phyloP scores from a whole-genome alignment of 2,113 vertebrate species.

The Natator depressus region DNA sequence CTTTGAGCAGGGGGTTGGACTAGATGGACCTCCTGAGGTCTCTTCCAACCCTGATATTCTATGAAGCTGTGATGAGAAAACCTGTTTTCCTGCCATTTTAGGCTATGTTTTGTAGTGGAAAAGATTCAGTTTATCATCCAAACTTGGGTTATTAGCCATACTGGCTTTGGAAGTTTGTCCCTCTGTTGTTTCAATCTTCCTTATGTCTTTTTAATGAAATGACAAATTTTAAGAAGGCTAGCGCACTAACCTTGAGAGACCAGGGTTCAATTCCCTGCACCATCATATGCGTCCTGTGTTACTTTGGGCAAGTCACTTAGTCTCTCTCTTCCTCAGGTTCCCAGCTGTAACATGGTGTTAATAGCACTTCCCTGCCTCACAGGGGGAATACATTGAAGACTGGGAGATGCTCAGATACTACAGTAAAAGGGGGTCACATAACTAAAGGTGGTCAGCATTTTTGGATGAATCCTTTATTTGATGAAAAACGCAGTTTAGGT shows the following conservation, averaged over 20 bases:
- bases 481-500: neutral
- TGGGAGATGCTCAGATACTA: neutral
- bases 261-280: too few species aligned
- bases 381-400: neutral
- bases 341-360: neutral
- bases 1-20: too few species aligned
- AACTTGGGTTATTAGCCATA: slow-evolving; percentile 5
- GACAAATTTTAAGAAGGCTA: slow-evolving; percentile 35
- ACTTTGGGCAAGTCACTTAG: slow-evolving; percentile 7
- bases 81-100: neutral
- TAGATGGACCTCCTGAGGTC: too few species aligned
- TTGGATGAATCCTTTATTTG: neutral
- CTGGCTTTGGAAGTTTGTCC: slow-evolving; percentile 8
- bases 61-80: neutral
- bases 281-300: slow-evolving; percentile 17
- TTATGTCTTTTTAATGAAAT: slow-evolving; percentile 31
- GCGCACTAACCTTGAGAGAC: neutral
- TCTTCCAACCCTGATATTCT: too few species aligned
- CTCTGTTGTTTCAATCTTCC: neutral
- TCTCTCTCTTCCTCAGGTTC: neutral
- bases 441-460: neutral
- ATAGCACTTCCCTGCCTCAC: neutral
- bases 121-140: slow-evolving; percentile 45
- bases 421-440: neutral
- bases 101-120: neutral